Conservation (phyloP, 1,140 invertebrate genomes). For the Lineus longissimus region DNA sequence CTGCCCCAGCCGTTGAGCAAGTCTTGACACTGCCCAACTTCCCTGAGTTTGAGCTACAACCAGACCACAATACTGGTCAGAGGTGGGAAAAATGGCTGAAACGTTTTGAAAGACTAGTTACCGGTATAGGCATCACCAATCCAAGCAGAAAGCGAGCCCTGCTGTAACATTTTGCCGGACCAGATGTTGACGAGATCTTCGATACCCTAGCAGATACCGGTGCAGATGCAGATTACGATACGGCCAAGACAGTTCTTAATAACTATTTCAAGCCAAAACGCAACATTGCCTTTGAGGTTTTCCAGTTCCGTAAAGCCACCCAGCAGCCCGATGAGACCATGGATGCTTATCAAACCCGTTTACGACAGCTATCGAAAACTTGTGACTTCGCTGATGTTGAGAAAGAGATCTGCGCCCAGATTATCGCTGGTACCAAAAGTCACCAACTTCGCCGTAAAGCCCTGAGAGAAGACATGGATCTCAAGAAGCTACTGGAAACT, state of each 20-base stretch:
- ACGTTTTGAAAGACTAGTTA: conserved; percentile 13
- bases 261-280: conserved; percentile 1
- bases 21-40: background rate
- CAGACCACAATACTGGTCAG: conserved; percentile 7
- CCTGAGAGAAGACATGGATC: background rate
- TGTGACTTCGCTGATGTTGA: conserved; percentile 6
- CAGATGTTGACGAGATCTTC: conserved; percentile 16
- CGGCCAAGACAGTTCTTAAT: background rate
- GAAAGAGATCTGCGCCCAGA: background rate
- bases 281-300: background rate
- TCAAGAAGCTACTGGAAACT: background rate
- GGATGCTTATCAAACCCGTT: conserved; percentile 5
- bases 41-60: conserved; percentile 7
- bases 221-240: background rate
- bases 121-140: conserved; percentile 14
- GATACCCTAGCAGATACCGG: conserved; percentile 11
- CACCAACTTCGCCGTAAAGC: background rate
- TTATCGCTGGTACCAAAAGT: background rate
- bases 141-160: conserved; percentile 12
- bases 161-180: conserved; percentile 18
- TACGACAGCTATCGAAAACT: background rate
- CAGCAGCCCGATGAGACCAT: background rate
- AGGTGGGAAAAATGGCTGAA: conserved; percentile 17
- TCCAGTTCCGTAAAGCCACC: background rate
- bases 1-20: no score